phyloP scores from a whole-genome alignment of 2,888 invertebrate genomes.

The Yponomeuta sedellus region DNA sequence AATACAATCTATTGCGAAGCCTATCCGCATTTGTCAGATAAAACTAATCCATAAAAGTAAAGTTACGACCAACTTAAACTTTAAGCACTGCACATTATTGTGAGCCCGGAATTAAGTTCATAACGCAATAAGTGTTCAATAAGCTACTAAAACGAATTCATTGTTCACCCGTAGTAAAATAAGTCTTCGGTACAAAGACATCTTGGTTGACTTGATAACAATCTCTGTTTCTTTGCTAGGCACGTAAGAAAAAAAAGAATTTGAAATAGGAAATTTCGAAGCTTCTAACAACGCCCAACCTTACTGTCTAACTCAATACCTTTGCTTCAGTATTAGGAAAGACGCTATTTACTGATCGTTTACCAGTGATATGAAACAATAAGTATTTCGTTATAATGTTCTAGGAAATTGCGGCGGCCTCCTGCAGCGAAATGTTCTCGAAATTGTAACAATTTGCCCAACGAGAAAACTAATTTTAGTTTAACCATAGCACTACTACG shows the following conservation, averaged over 20 bases:
- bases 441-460: neutral
- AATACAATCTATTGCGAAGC: neutral
- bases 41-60: neutral
- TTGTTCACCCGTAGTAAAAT: neutral
- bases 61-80: neutral
- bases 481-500: neutral
- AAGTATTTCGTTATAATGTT: slow-evolving; percentile 4
- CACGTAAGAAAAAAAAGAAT: no score
- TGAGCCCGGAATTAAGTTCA: no score
- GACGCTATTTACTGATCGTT: slow-evolving; percentile 1
- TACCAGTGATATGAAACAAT: slow-evolving; percentile 9
- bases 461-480: neutral
- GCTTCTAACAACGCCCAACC: neutral
- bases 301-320: neutral
- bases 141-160: neutral
- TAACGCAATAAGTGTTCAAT: neutral
- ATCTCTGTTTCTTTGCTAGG: no score
- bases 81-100: no score
- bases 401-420: neutral
- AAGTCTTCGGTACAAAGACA: neutral
- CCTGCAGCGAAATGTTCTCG: neutral
- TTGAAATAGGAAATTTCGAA: neutral
- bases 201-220: neutral
- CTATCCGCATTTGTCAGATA: neutral
- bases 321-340: neutral